Conservation (phyloP, 2,113 vertebrate species). For the Notothenia coriiceps region DNA sequence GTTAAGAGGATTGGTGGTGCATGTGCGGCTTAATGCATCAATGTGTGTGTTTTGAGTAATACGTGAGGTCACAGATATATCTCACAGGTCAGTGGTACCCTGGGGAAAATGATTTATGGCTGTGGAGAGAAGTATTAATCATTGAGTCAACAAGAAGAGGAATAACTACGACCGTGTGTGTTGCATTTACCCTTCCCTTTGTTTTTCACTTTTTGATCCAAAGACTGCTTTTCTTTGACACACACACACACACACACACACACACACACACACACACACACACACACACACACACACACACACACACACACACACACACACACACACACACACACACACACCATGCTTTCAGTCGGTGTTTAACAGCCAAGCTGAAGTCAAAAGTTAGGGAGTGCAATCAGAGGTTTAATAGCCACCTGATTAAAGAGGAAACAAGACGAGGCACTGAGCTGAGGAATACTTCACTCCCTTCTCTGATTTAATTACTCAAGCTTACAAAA, state of each 20-base stretch:
- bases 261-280: too few species aligned
- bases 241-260: too few species aligned
- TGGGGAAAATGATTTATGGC: constrained; percentile 55
- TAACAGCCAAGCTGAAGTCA: constrained; percentile 71
- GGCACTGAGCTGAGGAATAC: constrained; percentile 72
- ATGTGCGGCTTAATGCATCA: background rate
- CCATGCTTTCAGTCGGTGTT: constrained; percentile 62
- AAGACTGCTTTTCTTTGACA: constrained; percentile 5
- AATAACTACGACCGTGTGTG: constrained; percentile 2
- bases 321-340: constrained; percentile 7
- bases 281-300: too few species aligned
- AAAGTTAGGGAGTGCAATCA: constrained; percentile 66
- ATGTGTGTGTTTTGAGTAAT: constrained; percentile 27
- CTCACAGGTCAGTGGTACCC: constrained; percentile 37
- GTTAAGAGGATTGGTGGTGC: constrained; percentile 5
- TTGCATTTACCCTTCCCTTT: constrained; percentile 30
- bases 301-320: too few species aligned
- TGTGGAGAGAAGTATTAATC: constrained; percentile 56
- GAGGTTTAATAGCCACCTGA: constrained; percentile 82
- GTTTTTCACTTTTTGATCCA: constrained; percentile 18
- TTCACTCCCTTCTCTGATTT: constrained; percentile 77
- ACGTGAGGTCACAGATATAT: constrained; percentile 40
- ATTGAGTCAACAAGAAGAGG: constrained; percentile 51
- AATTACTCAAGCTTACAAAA: constrained; percentile 78
- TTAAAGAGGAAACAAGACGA: constrained; percentile 80